These are phyloP conservation scores for Hydrochoerus hydrochaeris DNA, from an alignment of 2,113 vertebrate species.

Conservation along the genomic window DNA sequence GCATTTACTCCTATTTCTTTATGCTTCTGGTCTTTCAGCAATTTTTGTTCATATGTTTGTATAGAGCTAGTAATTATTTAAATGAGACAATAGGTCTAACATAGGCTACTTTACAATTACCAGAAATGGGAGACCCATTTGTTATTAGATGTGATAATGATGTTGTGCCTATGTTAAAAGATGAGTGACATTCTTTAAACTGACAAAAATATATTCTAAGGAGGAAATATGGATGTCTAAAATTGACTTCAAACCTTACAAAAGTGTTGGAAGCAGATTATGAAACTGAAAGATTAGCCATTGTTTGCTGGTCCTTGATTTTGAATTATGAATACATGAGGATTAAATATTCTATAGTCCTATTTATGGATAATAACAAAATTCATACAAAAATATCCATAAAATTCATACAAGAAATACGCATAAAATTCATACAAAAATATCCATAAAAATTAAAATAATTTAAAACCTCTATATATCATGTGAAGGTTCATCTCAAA, in stretches of 20 bases:
- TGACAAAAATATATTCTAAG: not conserved
- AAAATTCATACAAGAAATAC: no score
- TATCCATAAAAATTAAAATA: not conserved
- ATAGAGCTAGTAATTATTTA: not conserved
- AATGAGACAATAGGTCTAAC: not conserved
- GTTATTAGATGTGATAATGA: not conserved
- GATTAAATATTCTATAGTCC: not conserved
- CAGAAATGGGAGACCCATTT: not conserved
- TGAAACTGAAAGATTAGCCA: not conserved
- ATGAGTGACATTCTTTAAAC: not conserved
- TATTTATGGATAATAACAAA: not conserved
- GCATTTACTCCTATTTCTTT: not conserved
- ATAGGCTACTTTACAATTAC: not conserved
- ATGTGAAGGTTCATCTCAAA: not conserved
- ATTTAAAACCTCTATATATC: not conserved
- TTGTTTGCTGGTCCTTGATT: not conserved
- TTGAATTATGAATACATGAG: not conserved
- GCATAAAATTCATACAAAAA: no score
- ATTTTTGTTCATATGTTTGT: not conserved
- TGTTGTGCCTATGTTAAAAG: not conserved
- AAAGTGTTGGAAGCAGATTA: not conserved
- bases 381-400: no score
- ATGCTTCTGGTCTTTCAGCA: not conserved
- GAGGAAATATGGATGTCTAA: not conserved
- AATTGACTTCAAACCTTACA: not conserved